Base-by-base conservation (phyloP, 1,140 invertebrate species). In the Procambarus virginalis region DNA sequence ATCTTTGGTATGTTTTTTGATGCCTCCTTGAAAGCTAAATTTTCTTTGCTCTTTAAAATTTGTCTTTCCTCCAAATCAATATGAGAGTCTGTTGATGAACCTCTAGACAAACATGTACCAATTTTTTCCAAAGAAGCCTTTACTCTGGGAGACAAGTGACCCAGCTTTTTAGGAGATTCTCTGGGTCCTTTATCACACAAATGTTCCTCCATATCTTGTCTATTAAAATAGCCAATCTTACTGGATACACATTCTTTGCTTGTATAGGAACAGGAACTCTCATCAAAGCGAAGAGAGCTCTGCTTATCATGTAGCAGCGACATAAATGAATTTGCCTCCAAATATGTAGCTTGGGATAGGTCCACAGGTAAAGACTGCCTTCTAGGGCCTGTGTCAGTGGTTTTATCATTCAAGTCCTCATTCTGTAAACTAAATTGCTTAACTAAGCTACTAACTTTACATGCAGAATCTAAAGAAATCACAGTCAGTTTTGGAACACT, bases 401-500 rank as follows among this genome's bases (percentile, higher is more conserved):
- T 12, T 12, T 22, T 34, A 73, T 12, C 6, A 22, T 20, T 46
- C n/a, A 17, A 4, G 55, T 73, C 22, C 2, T 45, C 20, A 22
- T 14, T 6, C 0, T 85, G 14, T 0, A 10, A 64, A 17, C 70
- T 85, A 34, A 87, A 87, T 45, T 87, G 85, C 3, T 49, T 51
- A 2, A 87, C 85, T 10, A 87, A 51, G 51, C 75, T 87, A 6
- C 48, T 34, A 5, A 87, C 85, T 8, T 64, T 64, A 8, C 64
- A 76, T 17, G 55, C 77, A n/a, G 77, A 70, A 22, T 17, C 12
- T 1, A 87, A 51, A n/a, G 85, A 70, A n/a, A 87, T n/a, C 14
- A 81, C 49, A n/a, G 49, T 80, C 17, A 87, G 10, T 17, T 87
- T 68, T 3, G 85, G 85, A 34, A 87, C 20, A 22, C 58, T 58